Base-by-base conservation (phyloP, 2,113 vertebrate species). In the Lathamus discolor region DNA sequence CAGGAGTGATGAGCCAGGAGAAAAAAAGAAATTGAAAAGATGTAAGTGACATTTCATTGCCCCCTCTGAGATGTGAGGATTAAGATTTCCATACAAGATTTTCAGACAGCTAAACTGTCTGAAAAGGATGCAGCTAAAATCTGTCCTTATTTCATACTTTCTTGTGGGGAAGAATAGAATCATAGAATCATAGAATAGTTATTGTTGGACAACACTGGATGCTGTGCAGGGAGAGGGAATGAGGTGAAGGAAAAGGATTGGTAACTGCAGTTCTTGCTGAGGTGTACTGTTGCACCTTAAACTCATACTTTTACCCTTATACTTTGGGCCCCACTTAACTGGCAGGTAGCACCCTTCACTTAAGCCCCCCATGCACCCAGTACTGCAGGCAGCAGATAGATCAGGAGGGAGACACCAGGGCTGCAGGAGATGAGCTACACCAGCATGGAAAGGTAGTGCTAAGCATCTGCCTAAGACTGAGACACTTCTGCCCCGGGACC, bases 11-110 rank as follows among this genome's bases (percentile, higher is more conserved):
- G 76, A 96, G 49, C 68, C 95, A 88, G 57, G 63, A 97, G 85
- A 90, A 91, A 94, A 94, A 52, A 96, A 83, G 67, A 88, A 90
- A 95, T 92, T 81, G 92, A 90, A 97, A 95, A 96, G n/a, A 70
- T 74, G 62, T 98, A 90, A 98, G 91, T 93, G 52, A 49, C 83
- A 73, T 17, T 84, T 91, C 67, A 77, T 31, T 72, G 17, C 11
- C 44, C 16, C 7, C 41, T 90, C 35, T 59, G 39, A 85, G 31
- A 87, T 20, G 12, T n/a, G 7, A 33, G 39, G 90, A 28, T 64
- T 74, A 86, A 81, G 15, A 73, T 28, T 88, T 64, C 31, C 18
- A 4, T 66, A 31, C 22, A 59, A 59, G 57, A 59, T 59, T 59
- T 59, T 35, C 57, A 10, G 33, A n/a, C 55, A 59, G 13, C 33